These are phyloP conservation scores for Grammomys surdaster DNA, from an alignment of 2,113 vertebrate species.

Conservation along the genomic window DNA sequence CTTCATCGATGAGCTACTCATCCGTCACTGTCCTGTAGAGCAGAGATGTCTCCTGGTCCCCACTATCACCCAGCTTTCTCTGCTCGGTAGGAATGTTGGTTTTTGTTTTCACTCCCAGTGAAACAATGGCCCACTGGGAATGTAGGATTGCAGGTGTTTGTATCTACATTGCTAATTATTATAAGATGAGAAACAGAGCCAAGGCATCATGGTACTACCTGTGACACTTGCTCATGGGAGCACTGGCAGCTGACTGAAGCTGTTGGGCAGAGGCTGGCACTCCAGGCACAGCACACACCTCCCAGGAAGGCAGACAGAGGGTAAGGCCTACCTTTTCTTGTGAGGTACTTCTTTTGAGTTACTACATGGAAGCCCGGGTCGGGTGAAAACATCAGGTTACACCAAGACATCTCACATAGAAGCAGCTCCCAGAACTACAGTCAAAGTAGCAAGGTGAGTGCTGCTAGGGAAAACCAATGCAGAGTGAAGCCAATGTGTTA, in stretches of 20 bases:
- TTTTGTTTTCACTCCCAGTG: not conserved
- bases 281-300: not conserved
- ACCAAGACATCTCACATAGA: not conserved
- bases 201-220: not conserved
- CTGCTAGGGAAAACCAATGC: not conserved
- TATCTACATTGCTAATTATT: conserved; percentile 5
- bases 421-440: not conserved
- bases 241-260: conserved; percentile 11
- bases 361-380: not conserved
- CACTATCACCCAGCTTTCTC: conserved; percentile 21
- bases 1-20: not conserved
- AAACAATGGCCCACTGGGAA: not conserved
- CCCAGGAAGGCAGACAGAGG: not conserved
- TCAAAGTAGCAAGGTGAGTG: not conserved
- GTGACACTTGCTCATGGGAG: not conserved
- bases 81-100: not conserved
- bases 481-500: not conserved
- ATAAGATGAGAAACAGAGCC: not conserved
- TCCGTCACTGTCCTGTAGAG: not conserved
- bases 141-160: not conserved
- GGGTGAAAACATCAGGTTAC: not conserved
- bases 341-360: not conserved
- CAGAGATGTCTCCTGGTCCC: conserved; percentile 37
- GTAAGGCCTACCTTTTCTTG: not conserved
- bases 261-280: not conserved